phyloP scores from a whole-genome alignment of 2,113 vertebrate genomes.

The Labeo rohita region DNA sequence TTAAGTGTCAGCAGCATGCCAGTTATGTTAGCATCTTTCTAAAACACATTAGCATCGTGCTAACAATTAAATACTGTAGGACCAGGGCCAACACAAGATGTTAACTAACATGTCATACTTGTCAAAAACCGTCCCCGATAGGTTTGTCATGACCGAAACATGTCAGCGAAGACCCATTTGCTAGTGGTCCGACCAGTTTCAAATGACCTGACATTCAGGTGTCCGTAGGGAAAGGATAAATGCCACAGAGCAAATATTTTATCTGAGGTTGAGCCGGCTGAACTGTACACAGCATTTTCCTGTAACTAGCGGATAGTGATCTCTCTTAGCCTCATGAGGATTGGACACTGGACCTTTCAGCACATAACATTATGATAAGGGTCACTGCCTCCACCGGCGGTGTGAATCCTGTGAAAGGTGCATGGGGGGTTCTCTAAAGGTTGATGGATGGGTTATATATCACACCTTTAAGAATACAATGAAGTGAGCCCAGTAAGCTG shows the following conservation, averaged over 20 bases:
- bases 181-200: background rate
- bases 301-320: constrained; percentile 2
- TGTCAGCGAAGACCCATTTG: background rate
- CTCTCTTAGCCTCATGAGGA: background rate
- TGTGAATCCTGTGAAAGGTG: background rate
- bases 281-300: constrained; percentile 18
- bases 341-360: constrained; percentile 1
- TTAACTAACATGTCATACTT: background rate
- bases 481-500: background rate
- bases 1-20: too few species aligned
- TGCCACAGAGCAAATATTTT: constrained; percentile 24
- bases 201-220: constrained; percentile 27
- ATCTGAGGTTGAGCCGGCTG: background rate
- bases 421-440: background rate
- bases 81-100: background rate
- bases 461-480: constrained; percentile 8
- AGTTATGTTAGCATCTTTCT: too few species aligned
- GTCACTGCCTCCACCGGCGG: constrained; percentile 24
- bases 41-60: too few species aligned
- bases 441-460: constrained; percentile 43
- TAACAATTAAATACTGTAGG: too few species aligned
- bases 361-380: constrained; percentile 19
- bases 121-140: background rate
- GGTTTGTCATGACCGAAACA: too few species aligned
- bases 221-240: background rate